Percentiles rank a stretch among this genome's conserved stretches.
These are phyloP conservation scores for Cygnus buccinator DNA, from an alignment of 2,113 vertebrate species.

Conservation along the genomic window DNA sequence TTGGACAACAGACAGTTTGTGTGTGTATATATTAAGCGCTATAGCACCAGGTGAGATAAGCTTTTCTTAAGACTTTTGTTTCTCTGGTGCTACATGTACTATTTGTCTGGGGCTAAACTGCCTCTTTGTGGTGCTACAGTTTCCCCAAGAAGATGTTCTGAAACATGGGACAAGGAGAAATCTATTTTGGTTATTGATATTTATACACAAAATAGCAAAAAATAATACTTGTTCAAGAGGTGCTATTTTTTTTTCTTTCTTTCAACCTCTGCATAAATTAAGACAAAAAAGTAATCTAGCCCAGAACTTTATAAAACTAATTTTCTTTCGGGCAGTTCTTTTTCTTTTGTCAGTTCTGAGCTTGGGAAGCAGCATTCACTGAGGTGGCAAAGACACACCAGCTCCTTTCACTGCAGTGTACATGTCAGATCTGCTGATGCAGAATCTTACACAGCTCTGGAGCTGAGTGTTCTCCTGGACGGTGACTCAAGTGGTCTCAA, in stretches of 20 bases:
- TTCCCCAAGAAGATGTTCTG: conserved; percentile 50
- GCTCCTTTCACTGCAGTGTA: not conserved
- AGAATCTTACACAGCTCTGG: not conserved
- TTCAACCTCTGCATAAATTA: conserved; percentile 41
- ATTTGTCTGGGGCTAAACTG: conserved; percentile 74
- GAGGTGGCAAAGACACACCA: not conserved
- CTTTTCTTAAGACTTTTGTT: conserved; percentile 33
- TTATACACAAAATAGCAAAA: conserved; percentile 68
- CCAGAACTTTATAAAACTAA: not conserved
- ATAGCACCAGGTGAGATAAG: conserved; percentile 44
- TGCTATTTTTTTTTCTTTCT: conserved; percentile 56
- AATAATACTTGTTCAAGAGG: conserved; percentile 54
- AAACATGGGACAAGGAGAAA: conserved; percentile 61
- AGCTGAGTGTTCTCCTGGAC: not conserved
- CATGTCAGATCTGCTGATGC: not conserved
- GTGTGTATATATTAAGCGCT: conserved; percentile 61
- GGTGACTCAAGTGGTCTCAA: not conserved
- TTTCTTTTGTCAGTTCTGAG: not conserved
- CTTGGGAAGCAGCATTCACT: not conserved
- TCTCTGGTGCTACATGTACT: conserved; percentile 75
- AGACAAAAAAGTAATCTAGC: not conserved
- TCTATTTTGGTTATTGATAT: conserved; percentile 76
- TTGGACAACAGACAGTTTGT: conserved; percentile 18
- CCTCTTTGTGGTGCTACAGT: conserved; percentile 69
- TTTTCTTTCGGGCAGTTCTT: conserved; percentile 1